phyloP scores from a whole-genome alignment of 2,888 invertebrate genomes.

The Ichneumoninae sp. region DNA sequence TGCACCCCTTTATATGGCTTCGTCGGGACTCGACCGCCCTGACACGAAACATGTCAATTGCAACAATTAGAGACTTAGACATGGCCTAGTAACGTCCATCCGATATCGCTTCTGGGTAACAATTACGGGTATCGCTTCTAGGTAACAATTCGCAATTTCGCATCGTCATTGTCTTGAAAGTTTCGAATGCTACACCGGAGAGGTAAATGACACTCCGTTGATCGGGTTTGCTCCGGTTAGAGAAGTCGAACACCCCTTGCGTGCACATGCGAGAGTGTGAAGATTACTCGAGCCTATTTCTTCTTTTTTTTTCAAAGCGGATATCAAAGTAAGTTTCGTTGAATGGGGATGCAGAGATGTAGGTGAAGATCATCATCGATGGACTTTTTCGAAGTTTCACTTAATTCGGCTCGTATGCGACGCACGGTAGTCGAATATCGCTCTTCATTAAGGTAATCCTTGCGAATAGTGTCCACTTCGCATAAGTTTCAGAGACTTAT shows the following conservation, averaged over 20 bases:
- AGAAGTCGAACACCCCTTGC: not conserved
- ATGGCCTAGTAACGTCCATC: constrained; percentile 77
- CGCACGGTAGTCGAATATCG: no score
- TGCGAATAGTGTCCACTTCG: no score
- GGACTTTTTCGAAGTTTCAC: not conserved
- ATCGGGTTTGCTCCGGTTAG: constrained; percentile 13
- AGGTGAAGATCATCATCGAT: not conserved
- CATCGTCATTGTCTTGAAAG: constrained; percentile 66
- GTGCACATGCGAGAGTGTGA: not conserved
- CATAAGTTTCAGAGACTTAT: no score
- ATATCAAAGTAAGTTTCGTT: not conserved
- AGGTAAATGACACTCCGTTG: constrained; percentile 26
- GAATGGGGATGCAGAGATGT: no score
- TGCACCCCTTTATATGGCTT: constrained; percentile 73
- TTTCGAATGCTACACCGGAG: constrained; percentile 46
- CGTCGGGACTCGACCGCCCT: constrained; percentile 27
- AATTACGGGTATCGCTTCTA: constrained; percentile 16
- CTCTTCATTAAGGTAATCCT: not conserved
- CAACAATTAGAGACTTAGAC: constrained; percentile 72
- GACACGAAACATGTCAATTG: constrained; percentile 80
- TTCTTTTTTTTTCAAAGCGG: not conserved
- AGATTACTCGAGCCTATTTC: not conserved
- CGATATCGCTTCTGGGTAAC: constrained; percentile 40
- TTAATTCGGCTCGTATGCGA: not conserved
- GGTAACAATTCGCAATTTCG: constrained; percentile 43